Evolutionary conservation across 2,888 invertebrate species (phyloP).

Genomic region (Melipona bicolor): DNA sequence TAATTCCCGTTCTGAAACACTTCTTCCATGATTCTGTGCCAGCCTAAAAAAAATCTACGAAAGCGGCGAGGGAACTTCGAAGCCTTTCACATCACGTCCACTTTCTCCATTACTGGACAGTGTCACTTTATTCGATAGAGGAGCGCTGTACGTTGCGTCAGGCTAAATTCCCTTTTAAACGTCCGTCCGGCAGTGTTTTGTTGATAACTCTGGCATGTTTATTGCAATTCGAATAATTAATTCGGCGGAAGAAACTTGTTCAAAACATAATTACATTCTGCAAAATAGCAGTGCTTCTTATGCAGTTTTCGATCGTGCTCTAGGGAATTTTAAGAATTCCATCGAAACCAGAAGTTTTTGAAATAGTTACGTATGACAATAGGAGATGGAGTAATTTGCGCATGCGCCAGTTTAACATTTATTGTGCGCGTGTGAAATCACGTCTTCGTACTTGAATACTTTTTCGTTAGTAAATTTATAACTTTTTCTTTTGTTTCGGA

Average conservation of each 20-base stretch:
- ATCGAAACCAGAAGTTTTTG: not conserved
- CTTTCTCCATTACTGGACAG: slow-evolving; percentile 51
- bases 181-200: not conserved
- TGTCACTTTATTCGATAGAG: slow-evolving; percentile 12
- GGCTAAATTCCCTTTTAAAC: slow-evolving; percentile 41
- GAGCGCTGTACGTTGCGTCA: slow-evolving; percentile 10
- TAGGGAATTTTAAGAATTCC: slow-evolving; percentile 26
- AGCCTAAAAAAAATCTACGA: slow-evolving; percentile 48
- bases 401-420: not conserved
- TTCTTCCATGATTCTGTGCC: slow-evolving; percentile 76
- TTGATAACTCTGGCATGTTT: not conserved
- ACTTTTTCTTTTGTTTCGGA: not conserved
- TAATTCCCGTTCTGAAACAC: slow-evolving; percentile 81
- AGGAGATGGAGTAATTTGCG: not conserved
- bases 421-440: not conserved
- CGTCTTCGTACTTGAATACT: not conserved
- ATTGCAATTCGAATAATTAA: not conserved
- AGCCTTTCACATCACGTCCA: slow-evolving; percentile 54
- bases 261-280: not conserved
- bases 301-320: not conserved
- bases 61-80: slow-evolving; percentile 27
- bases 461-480: not conserved
- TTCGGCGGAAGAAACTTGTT: not conserved
- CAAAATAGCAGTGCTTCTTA: not conserved
- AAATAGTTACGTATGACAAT: not conserved